These are phyloP conservation scores for Gymnoscopelus braueri DNA, from an alignment of 2,797 vertebrate genomes.

Conservation along the genomic window DNA sequence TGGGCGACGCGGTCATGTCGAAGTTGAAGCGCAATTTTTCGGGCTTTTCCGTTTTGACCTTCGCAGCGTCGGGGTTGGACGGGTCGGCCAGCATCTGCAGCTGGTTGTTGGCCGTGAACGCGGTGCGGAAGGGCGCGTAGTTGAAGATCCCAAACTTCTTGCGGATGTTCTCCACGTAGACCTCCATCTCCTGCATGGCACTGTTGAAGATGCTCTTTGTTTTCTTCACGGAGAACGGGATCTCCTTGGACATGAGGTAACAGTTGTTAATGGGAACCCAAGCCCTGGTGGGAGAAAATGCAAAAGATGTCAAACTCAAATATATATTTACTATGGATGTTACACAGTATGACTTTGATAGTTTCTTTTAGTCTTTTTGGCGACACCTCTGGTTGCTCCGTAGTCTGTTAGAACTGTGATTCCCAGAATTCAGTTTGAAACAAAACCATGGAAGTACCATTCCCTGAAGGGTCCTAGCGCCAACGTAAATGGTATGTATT, in stretches of 20 bases:
- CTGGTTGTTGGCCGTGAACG: conserved; percentile 96
- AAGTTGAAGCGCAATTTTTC: conserved; percentile 97
- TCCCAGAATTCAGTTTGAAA: too few species aligned
- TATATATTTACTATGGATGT: too few species aligned
- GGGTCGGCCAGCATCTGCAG: conserved; percentile 97
- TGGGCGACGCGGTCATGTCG: conserved; percentile 95
- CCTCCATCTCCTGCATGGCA: conserved; percentile 99
- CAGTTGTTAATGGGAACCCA: conserved; percentile 99
- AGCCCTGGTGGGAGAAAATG: conserved; percentile 81
- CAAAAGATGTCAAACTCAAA: background rate
- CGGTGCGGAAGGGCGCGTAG: conserved; percentile 97
- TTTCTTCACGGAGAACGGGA: conserved; percentile 99
- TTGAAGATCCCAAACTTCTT: conserved; percentile 97
- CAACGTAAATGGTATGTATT: too few species aligned
- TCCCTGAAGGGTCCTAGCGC: too few species aligned
- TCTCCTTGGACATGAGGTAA: conserved; percentile 99
- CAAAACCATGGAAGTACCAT: too few species aligned
- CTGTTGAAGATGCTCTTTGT: conserved; percentile 99
- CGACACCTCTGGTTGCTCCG: too few species aligned
- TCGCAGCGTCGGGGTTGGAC: conserved; percentile 89
- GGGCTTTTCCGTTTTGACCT: conserved; percentile 91
- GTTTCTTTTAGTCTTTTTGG: too few species aligned
- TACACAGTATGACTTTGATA: too few species aligned
- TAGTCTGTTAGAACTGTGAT: too few species aligned
- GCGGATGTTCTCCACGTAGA: conserved; percentile 97